Evolutionary conservation across 2,797 vertebrate genomes (phyloP).

Genomic region (Acanthiza pusilla): DNA sequence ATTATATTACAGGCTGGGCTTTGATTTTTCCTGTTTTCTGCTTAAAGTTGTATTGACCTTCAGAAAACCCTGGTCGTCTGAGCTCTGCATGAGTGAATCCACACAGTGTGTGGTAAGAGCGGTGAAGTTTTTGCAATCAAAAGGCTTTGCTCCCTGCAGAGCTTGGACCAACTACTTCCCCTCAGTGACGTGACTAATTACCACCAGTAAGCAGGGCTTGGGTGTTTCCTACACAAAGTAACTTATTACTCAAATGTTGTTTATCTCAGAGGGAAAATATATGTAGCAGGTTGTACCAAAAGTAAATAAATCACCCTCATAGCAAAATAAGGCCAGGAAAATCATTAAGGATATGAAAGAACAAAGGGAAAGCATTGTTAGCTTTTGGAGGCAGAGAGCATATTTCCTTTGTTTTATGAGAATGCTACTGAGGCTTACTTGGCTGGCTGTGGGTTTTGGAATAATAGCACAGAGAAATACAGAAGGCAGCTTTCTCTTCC

Average conservation of each 20-base stretch:
- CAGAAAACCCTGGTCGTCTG: not conserved
- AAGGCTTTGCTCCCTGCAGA: not conserved
- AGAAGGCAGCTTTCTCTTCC: not conserved
- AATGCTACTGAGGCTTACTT: not conserved
- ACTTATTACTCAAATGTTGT: slow-evolving; percentile 11
- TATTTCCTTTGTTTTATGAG: slow-evolving; percentile 5
- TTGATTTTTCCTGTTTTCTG: not conserved
- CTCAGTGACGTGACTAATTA: not conserved
- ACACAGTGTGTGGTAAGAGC: not conserved
- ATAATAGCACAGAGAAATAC: not conserved
- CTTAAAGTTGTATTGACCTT: not conserved
- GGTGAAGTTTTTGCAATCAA: not conserved
- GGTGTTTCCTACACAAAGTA: not conserved
- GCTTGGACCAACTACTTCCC: not conserved
- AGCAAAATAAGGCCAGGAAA: not conserved
- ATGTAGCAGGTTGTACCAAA: not conserved
- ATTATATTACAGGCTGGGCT: not conserved
- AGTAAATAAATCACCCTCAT: not conserved
- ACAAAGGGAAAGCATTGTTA: not conserved
- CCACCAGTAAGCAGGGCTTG: not conserved
- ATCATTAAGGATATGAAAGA: slow-evolving; percentile 1
- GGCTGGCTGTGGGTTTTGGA: not conserved
- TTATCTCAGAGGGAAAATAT: not conserved
- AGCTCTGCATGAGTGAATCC: not conserved
- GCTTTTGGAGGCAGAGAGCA: not conserved